Evolutionary conservation across 2,797 vertebrate genomes (phyloP).

Genomic region (Chelonia mydas): DNA sequence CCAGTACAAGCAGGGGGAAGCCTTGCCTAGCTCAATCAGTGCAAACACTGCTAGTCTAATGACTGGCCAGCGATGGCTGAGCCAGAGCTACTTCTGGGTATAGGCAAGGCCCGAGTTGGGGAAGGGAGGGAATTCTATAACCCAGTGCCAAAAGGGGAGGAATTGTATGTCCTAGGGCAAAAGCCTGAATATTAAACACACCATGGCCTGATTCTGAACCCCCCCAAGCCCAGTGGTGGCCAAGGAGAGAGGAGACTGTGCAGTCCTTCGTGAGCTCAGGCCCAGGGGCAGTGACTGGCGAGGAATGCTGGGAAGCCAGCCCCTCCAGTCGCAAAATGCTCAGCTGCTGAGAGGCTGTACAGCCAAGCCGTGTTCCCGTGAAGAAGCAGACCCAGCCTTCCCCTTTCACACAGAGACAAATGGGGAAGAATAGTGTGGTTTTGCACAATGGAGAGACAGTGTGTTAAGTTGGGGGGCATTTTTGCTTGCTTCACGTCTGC

Average conservation of each 20-base stretch:
- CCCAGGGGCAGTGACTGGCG: neutral
- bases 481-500: neutral
- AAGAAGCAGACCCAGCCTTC: neutral
- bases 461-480: neutral
- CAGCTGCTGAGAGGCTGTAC: no score
- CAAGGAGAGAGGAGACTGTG: neutral
- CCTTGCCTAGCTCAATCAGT: neutral
- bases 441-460: neutral
- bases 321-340: neutral
- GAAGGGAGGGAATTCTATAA: neutral
- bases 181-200: neutral
- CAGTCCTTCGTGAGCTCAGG: neutral
- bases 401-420: neutral
- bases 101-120: neutral
- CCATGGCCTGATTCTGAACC: neutral
- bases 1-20: neutral
- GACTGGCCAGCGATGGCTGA: neutral
- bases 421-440: neutral
- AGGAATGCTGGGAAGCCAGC: neutral
- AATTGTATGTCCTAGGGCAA: accelerated
- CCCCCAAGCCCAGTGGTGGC: no score
- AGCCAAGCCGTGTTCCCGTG: neutral
- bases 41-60: neutral
- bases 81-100: neutral
- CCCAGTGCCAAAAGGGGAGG: neutral